These are phyloP conservation scores for Plectus sambesii DNA, from an alignment of 1,140 invertebrate genomes.

Conservation along the genomic window DNA sequence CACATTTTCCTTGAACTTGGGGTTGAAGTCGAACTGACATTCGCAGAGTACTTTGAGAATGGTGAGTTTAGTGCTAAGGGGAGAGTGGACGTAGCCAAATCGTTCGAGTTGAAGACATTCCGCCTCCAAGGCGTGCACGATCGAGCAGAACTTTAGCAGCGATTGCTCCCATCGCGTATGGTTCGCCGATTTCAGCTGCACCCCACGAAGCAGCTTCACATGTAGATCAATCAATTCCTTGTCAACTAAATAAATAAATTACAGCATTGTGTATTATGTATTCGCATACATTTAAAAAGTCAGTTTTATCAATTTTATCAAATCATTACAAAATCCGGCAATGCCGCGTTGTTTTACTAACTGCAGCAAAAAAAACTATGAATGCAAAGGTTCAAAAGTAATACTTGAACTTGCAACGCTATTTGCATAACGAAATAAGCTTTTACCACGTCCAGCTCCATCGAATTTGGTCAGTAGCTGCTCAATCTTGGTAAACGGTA, in stretches of 20 bases:
- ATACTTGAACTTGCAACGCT: too few relatives aligned
- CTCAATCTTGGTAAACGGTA: slow-evolving; percentile 23
- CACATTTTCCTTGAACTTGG: slow-evolving; percentile 75
- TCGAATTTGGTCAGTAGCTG: slow-evolving; percentile 21
- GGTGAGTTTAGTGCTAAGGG: slow-evolving; percentile 69
- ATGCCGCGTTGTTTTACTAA: too few relatives aligned
- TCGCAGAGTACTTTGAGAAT: slow-evolving; percentile 80
- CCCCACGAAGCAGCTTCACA: slow-evolving; percentile 71
- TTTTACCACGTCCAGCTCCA: slow-evolving; percentile 25
- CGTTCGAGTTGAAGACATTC: slow-evolving; percentile 92
- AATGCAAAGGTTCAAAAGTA: too few relatives aligned
- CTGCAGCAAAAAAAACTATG: slow-evolving; percentile 5
- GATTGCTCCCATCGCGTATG: slow-evolving; percentile 78
- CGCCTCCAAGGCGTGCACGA: slow-evolving; percentile 55
- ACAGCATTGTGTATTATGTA: too few relatives aligned
- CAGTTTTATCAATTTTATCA: too few relatives aligned
- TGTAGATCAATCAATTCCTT: slow-evolving; percentile 68
- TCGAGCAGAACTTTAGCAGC: slow-evolving; percentile 58
- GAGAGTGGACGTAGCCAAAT: slow-evolving; percentile 85
- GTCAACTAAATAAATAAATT: slow-evolving; percentile 56
- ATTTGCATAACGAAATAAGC: too few relatives aligned
- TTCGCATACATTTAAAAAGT: too few relatives aligned
- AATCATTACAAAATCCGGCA: too few relatives aligned
- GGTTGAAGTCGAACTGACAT: slow-evolving; percentile 82
- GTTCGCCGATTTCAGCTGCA: slow-evolving; percentile 65